Base-by-base conservation (phyloP, 1,140 invertebrate species). In the Physella acuta region DNA sequence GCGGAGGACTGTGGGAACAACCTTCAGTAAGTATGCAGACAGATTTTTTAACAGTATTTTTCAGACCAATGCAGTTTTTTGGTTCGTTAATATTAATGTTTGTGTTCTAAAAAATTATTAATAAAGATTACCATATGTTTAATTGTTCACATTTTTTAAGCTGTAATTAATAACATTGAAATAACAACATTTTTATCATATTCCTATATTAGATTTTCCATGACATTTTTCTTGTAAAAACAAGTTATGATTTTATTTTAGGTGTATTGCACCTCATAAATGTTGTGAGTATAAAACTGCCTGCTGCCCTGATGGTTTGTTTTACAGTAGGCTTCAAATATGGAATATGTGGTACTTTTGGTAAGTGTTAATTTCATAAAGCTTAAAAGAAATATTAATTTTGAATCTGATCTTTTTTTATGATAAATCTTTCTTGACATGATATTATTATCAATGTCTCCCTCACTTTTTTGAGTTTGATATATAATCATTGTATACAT, bases 311-410 rank as follows among this genome's bases (percentile, higher is more conserved):
- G 73, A 75, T 56, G 31, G 62, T 30, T 44, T 64, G 67, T 30
- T 61, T 8, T 39, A 68, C 44, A 68, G 53, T 31, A 70, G 73
- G 30, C 72, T 79, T 24, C 76, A 74, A 37, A 72, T 82, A n/a
- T 82, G 80, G 80, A 82, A 81, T 64, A 80, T 81, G 78, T 82
- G 80, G 80, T 82, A 82, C 62, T 82, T 82, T 68, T 82, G 80
- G 80, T 82, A 68, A 74, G 73, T 67, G 11, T 55, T 14, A 24
- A 55, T 30, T 14, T 30, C 8, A 24, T 24, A 24, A 55, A 55
- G n/a, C n/a, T n/a, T n/a, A n/a, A n/a, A n/a, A n/a, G n/a, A n/a
- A n/a, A n/a, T n/a, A n/a, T n/a, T n/a, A n/a, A n/a, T n/a, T n/a
- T n/a, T n/a, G n/a, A n/a, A n/a, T n/a, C n/a, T n/a, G n/a, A n/a